Evolutionary conservation across 2,888 invertebrate genomes (phyloP), one percentile per base, ranked within the genome.

Genomic region (Drosophila maculinotata): DNA sequence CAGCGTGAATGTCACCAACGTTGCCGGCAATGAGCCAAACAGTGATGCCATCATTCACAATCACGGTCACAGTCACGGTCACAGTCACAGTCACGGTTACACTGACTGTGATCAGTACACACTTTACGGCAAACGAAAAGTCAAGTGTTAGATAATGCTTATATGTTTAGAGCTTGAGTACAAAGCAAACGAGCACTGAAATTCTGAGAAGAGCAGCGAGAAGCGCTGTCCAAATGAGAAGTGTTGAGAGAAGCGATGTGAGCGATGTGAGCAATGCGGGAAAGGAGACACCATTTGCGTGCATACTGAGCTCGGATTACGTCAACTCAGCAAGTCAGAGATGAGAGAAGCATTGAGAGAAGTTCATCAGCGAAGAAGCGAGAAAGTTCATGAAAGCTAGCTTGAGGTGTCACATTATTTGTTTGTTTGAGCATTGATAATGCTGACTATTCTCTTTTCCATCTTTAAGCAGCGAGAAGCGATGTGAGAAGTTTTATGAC

Each of bases 1-100:
- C 56, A 52, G 51, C 44, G 41, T 41, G 73, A 57, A 39, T 74
- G 63, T 58, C 64, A 48, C 57, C 62, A 54, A 54, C 53, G 39
- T 45, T 48, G 52, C 30, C 25, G 38, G 31, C 42, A 48, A 17
- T 56, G 48, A 14, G 58, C 35, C 30, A 54, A 52, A 36, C 54
- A 23, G 60, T 69, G 69, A 63, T 28, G 33, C 10, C 26, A 26
- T 17, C 31, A 51, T 20, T 45, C 33, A 25, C 28, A 7, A 25
- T 26, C 25, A 25, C 28, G 8, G 30, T 26, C 25, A 41, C 59
- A 12, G 69, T 65, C 39, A 59, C 59, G 10, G 69, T 65, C 39
- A 59, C n/a, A n/a, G n/a, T 6, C 44, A 44, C 23, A 14, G 15
- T 15, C 36, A 15, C 36, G 10, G 28, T 25, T 17, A 17, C 59